Conservation (phyloP, 2,888 invertebrate species). For the Rhingia rostrata region DNA sequence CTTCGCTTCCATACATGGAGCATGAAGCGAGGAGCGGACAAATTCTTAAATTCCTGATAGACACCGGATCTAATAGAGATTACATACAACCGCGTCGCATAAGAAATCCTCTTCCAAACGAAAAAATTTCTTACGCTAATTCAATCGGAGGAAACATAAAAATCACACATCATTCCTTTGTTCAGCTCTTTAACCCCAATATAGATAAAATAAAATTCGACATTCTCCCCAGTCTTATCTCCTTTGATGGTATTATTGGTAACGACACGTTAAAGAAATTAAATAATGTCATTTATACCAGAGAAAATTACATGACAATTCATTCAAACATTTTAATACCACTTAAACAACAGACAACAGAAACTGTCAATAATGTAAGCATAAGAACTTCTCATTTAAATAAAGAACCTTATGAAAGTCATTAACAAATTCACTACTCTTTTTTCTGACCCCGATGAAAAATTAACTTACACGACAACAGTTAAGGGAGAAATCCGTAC, state of each 20-base stretch:
- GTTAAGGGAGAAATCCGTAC: slow-evolving; percentile 35
- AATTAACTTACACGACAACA: slow-evolving; percentile 33
- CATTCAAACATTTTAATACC: slow-evolving; percentile 14
- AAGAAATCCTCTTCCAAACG: slow-evolving; percentile 38
- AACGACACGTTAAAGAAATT: slow-evolving; percentile 21
- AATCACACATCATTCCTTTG: slow-evolving; percentile 35
- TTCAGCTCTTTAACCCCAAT: slow-evolving; percentile 27
- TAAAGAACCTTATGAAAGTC: slow-evolving; percentile 14
- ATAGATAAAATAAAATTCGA: slow-evolving; percentile 25
- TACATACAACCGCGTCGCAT: slow-evolving; percentile 39
- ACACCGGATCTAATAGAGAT: slow-evolving; percentile 34
- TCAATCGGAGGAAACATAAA: slow-evolving; percentile 47
- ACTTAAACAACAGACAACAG: slow-evolving; percentile 39
- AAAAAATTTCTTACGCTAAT: slow-evolving; percentile 49
- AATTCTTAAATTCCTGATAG: slow-evolving; percentile 30
- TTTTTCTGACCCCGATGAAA: slow-evolving; percentile 30
- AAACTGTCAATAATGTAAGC: slow-evolving; percentile 24
- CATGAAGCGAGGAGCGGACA: slow-evolving; percentile 22
- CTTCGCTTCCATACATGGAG: slow-evolving; percentile 46
- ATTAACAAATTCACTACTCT: slow-evolving; percentile 4
- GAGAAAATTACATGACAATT: slow-evolving; percentile 30
- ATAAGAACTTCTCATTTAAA: slow-evolving; percentile 41
- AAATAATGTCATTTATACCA: slow-evolving; percentile 11
- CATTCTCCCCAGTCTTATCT: slow-evolving; percentile 26
- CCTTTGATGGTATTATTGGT: slow-evolving; percentile 31